Evolutionary conservation across 2,113 vertebrate genomes (phyloP), one percentile per base, ranked within the genome.

Genomic region (Catharus fuscescens): DNA sequence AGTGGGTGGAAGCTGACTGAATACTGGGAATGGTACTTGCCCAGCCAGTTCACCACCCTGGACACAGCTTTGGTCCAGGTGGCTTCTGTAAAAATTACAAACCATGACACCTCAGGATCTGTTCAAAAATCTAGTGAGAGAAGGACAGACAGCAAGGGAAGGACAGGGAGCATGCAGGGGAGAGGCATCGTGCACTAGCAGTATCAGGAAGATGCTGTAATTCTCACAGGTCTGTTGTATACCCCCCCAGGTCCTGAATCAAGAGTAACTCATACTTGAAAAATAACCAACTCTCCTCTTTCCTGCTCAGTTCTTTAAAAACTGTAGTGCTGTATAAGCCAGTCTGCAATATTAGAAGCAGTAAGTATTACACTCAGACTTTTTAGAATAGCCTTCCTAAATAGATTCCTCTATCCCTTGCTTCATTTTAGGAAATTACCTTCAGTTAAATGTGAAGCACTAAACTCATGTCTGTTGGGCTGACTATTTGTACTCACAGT

Each of bases 111-210:
- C 32, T 50, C 15, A 57, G 31, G 53, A 18, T 42, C 45, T 60
- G 16, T 25, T 69, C n/a, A 73, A 78, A 88, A 73, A 15, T 40
- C n/a, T 32, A 16, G 31, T 5, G 15, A 36, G 24, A 57, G 15
- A 52, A 18, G 18, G 12, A 59, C 10, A 77, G 34, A 21, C 36
- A 65, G 32, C 13, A 69, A n/a, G 21, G 20, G 28, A 61, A 79
- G 47, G 40, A 76, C 18, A 40, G 24, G 18, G 18, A 86, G 19
- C 13, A 24, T 0, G 0, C 3, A 4, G 6, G 10, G 56, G 86
- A 81, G 29, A 60, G 16, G 18, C 20, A 62, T 7, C 0, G 0
- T 11, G 38, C 26, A 54, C 14, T 29, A 44, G 32, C 21, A 21
- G 34, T 9, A 14, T 61, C 53, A 66, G 45, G 50, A 73, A 77